phyloP scores from a whole-genome alignment of 2,888 invertebrate genomes.

The Cephalotes varians region DNA sequence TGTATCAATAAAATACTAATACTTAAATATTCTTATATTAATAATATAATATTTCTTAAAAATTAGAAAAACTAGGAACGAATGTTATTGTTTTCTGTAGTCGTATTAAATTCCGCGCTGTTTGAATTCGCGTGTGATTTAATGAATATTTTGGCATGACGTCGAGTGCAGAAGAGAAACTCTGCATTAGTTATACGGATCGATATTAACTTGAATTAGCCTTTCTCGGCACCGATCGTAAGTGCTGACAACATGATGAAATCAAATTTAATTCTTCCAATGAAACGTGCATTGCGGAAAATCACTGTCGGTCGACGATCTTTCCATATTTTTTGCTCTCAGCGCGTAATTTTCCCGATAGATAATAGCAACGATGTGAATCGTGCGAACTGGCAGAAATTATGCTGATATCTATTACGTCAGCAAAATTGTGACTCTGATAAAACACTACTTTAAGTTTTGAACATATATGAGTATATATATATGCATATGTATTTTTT shows the following conservation, averaged over 20 bases:
- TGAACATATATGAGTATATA: neutral
- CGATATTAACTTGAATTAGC: neutral
- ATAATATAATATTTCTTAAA: neutral
- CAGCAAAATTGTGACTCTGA: neutral
- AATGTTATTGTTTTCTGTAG: neutral
- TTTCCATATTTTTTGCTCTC: slow-evolving; percentile 13
- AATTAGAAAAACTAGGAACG: neutral
- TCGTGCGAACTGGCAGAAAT: slow-evolving; percentile 16
- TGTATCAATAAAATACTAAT: neutral
- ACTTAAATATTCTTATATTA: neutral
- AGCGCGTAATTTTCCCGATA: slow-evolving; percentile 12
- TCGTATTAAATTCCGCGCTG: neutral
- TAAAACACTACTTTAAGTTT: neutral
- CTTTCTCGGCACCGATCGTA: neutral
- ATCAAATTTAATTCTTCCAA: slow-evolving; percentile 25
- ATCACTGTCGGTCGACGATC: neutral
- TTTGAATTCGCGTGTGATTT: neutral
- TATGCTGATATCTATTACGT: neutral
- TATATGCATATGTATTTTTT: neutral
- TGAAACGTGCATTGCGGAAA: neutral
- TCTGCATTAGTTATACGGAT: neutral
- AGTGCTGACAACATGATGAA: neutral
- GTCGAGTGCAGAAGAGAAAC: neutral
- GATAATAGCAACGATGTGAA: neutral
- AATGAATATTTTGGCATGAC: neutral